Evolutionary conservation across 2,797 vertebrate genomes (phyloP).

Genomic region (Acipenser ruthenus): DNA sequence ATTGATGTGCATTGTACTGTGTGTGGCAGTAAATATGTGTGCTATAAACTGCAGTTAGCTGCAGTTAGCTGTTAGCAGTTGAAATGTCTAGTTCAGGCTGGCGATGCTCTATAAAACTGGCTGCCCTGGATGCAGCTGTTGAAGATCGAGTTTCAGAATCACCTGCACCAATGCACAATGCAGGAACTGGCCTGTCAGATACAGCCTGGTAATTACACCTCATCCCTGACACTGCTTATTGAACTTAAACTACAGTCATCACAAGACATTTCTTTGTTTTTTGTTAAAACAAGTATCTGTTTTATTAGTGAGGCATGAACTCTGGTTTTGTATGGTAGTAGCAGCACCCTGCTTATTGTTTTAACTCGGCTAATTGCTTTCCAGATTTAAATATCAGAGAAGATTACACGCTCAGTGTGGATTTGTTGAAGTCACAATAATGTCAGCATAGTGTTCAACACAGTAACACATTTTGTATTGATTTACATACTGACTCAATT

Average conservation of each 20-base stretch:
- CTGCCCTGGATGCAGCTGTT: slow-evolving; percentile 51
- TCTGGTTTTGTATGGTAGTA: not conserved
- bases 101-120: slow-evolving; percentile 21
- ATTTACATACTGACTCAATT: not conserved
- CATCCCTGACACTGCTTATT: slow-evolving; percentile 50
- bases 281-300: slow-evolving; percentile 11
- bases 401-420: not conserved
- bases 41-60: not conserved
- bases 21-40: not conserved
- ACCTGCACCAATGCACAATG: slow-evolving; percentile 48
- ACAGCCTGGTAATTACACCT: slow-evolving; percentile 48
- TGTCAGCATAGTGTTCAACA: not conserved
- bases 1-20: too few relatives aligned
- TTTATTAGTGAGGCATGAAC: not conserved
- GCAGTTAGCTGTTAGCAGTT: slow-evolving; percentile 18
- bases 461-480: not conserved
- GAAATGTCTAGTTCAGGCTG: slow-evolving; percentile 35
- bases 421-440: not conserved
- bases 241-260: slow-evolving; percentile 37
- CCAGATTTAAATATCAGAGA: not conserved
- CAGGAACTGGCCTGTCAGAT: slow-evolving; percentile 58
- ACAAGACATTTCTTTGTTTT: slow-evolving; percentile 29
- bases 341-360: not conserved
- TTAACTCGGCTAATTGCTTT: not conserved
- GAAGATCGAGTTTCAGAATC: slow-evolving; percentile 56